Conservation (phyloP, 2,113 vertebrate genomes). For the Trematocara zebra region DNA sequence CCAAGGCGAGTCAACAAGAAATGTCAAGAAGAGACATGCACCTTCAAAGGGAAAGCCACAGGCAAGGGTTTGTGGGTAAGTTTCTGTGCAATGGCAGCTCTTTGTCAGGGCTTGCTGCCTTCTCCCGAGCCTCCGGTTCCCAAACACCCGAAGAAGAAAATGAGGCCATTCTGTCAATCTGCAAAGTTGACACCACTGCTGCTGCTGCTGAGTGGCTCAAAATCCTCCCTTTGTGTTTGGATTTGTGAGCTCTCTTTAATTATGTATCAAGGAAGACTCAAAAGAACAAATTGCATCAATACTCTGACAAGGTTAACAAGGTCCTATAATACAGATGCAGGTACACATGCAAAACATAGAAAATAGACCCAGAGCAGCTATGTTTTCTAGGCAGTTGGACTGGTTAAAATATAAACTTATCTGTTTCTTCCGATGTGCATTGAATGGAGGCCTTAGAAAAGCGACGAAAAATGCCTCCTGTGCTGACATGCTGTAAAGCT, state of each 20-base stretch:
- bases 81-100: slow-evolving; percentile 61
- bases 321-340: neutral
- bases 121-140: slow-evolving; percentile 34
- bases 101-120: slow-evolving; percentile 75
- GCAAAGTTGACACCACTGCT: neutral
- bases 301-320: neutral
- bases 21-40: slow-evolving; percentile 72
- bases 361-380: neutral
- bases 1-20: slow-evolving; percentile 69
- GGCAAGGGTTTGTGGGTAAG: slow-evolving; percentile 65
- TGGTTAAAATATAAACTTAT: neutral
- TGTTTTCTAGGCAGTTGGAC: neutral
- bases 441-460: neutral
- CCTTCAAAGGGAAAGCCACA: slow-evolving; percentile 71
- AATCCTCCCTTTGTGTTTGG: neutral
- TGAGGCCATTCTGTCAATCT: slow-evolving; percentile 22
- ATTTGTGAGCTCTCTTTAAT: neutral
- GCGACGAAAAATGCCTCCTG: neutral
- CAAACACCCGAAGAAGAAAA: slow-evolving; percentile 34
- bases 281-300: neutral
- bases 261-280: neutral
- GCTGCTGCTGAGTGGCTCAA: neutral
- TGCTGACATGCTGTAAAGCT: neutral
- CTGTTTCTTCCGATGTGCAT: neutral
- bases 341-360: neutral